Conservation (phyloP, 2,888 invertebrate genomes). For the Phragmatobia fuliginosa region DNA sequence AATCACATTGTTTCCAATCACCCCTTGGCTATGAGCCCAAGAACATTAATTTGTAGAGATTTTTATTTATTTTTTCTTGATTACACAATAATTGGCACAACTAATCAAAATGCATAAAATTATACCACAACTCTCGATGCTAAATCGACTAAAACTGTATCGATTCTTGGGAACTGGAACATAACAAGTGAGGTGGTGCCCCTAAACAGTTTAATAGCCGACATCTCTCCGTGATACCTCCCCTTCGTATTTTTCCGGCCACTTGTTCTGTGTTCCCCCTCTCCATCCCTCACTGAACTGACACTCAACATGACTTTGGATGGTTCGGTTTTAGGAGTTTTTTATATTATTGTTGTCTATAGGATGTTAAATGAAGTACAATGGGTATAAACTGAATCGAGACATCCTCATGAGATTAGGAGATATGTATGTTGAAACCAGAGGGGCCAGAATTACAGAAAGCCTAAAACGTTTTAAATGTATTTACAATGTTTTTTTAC, state of each 20-base stretch:
- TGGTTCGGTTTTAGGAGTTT: conserved; percentile 37
- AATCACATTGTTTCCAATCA: too few relatives aligned
- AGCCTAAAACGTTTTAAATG: not conserved
- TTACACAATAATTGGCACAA: conserved; percentile 23
- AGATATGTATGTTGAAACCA: not conserved
- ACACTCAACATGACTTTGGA: conserved; percentile 46
- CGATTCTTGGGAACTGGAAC: conserved; percentile 47
- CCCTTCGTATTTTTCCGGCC: conserved; percentile 65
- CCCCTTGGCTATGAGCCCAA: too few relatives aligned
- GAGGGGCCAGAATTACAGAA: not conserved
- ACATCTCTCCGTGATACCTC: conserved; percentile 54
- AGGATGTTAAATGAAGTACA: conserved; percentile 7
- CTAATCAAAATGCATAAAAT: conserved; percentile 5
- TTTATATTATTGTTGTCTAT: conserved; percentile 8
- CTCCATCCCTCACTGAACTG: conserved; percentile 50
- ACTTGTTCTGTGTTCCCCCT: conserved; percentile 56
- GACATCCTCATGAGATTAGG: not conserved
- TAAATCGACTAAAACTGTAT: conserved; percentile 37
- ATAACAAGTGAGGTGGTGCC: conserved; percentile 49
- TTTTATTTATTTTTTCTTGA: not conserved
- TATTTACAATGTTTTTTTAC: not conserved
- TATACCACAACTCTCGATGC: not conserved
- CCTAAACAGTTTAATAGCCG: conserved; percentile 56
- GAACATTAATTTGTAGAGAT: conserved; percentile 22
- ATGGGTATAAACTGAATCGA: not conserved